These are phyloP conservation scores for Dermatophagoides farinae DNA, from an alignment of 1,140 invertebrate genomes.

Conservation along the genomic window DNA sequence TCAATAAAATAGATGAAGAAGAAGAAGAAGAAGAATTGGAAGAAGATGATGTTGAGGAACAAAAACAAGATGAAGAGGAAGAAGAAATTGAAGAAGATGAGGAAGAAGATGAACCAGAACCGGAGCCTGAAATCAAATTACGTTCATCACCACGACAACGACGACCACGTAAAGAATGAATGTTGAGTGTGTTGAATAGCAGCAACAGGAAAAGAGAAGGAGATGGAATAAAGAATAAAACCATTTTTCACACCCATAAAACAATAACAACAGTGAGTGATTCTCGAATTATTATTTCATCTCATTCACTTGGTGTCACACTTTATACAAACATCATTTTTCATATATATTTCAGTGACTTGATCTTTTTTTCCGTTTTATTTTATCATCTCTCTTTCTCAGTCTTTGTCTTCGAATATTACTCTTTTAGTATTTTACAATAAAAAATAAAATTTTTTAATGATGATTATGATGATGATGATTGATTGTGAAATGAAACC, in stretches of 20 bases:
- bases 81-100: slow-evolving; percentile 9
- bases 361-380: not conserved
- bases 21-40: not conserved
- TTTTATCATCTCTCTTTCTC: too few relatives aligned
- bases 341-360: not conserved
- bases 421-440: too few relatives aligned
- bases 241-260: too few relatives aligned
- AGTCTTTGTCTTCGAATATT: not conserved
- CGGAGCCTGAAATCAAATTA: not conserved
- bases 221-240: too few relatives aligned
- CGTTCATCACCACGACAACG: slow-evolving; percentile 14
- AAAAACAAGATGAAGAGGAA: slow-evolving; percentile 6
- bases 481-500: too few relatives aligned
- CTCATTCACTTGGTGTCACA: too few relatives aligned
- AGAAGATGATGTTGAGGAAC: slow-evolving; percentile 10
- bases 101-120: not conserved
- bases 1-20: not conserved
- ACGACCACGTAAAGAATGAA: slow-evolving; percentile 15
- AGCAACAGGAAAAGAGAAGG: too few relatives aligned
- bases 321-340: too few relatives aligned
- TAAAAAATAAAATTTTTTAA: not conserved
- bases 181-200: not conserved
- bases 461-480: too few relatives aligned
- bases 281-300: too few relatives aligned
- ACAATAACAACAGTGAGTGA: too few relatives aligned